These are phyloP conservation scores for Empidonax alnorum DNA, from an alignment of 2,113 vertebrate species.

Conservation along the genomic window DNA sequence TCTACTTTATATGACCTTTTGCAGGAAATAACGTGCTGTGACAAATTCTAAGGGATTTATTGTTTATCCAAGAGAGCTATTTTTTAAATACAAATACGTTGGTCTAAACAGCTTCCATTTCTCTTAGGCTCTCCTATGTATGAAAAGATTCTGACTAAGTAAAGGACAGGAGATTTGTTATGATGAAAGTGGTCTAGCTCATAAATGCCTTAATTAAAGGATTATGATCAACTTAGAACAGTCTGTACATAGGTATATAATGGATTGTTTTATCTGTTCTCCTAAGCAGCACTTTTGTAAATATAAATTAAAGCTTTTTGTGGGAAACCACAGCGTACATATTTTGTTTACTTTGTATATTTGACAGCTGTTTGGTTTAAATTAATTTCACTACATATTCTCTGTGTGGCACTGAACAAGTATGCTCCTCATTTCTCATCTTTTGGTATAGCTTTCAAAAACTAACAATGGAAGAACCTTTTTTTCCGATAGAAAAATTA, in stretches of 20 bases:
- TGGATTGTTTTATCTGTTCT: not conserved
- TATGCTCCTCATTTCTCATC: not conserved
- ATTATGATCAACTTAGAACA: not conserved
- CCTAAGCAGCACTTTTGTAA: not conserved
- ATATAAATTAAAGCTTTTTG: not conserved
- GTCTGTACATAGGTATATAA: not conserved
- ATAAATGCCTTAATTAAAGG: not conserved
- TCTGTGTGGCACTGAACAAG: not conserved
- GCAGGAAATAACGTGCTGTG: not conserved
- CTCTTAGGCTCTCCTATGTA: not conserved
- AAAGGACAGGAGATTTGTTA: not conserved
- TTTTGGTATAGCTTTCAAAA: not conserved
- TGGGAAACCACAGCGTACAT: not conserved
- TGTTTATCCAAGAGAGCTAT: not conserved
- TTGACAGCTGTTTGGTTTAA: slow-evolving; percentile 7
- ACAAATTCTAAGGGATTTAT: not conserved
- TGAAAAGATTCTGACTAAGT: not conserved
- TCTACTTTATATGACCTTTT: not conserved
- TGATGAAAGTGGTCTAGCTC: not conserved
- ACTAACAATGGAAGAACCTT: not conserved
- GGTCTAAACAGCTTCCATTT: slow-evolving; percentile 17
- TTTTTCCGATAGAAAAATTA: not conserved
- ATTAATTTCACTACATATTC: slow-evolving; percentile 2
- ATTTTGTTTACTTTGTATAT: not conserved
- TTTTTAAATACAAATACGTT: slow-evolving; percentile 4